phyloP scores from a whole-genome alignment of 2,113 vertebrate genomes.

The Alethe castanea region DNA sequence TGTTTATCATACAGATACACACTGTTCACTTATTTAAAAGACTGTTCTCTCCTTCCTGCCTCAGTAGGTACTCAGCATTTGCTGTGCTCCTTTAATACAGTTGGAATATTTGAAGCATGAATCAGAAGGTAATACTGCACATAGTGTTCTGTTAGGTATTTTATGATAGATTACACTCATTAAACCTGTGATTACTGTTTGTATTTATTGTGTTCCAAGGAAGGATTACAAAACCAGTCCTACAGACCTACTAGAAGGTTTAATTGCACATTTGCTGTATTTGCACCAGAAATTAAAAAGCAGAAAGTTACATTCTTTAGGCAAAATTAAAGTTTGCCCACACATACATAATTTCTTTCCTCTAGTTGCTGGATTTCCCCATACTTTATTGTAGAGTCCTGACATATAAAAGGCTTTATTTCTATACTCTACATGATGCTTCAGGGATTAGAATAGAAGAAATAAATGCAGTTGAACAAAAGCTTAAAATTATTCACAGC shows the following conservation, averaged over 20 bases:
- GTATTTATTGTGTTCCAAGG: conserved; percentile 30
- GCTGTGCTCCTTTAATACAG: background rate
- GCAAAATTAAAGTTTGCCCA: conserved; percentile 18
- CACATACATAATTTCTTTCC: background rate
- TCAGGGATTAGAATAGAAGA: background rate
- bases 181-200: conserved; percentile 58
- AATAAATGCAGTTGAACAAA: background rate
- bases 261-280: conserved; percentile 28
- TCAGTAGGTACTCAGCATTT: background rate
- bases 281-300: conserved; percentile 26
- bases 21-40: background rate
- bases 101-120: background rate
- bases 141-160: background rate
- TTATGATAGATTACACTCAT: conserved; percentile 47
- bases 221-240: conserved; percentile 41
- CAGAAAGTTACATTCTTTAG: background rate
- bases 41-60: background rate
- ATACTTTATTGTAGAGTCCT: background rate
- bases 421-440: background rate
- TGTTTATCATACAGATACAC: background rate
- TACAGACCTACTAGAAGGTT: background rate
- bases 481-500: background rate
- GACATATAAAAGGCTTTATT: background rate
- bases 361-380: background rate
- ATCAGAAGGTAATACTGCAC: background rate